A percentile compares a stretch with the other conserved stretches of the same genome.
phyloP scores from a whole-genome alignment of 2,888 invertebrate species.

The Vanessa cardui region DNA sequence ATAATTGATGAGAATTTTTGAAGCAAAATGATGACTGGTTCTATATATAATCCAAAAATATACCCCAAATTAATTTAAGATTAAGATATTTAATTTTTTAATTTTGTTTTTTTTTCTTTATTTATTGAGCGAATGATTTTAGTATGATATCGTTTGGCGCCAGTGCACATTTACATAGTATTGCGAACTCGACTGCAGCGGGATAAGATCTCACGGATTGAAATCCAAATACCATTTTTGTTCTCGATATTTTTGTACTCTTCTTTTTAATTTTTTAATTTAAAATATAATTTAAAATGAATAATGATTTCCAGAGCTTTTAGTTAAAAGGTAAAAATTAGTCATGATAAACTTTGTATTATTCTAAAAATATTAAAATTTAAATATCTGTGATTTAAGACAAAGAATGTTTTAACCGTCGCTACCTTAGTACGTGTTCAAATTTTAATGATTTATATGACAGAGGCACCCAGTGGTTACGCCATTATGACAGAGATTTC shows the following conservation, averaged over 20 bases:
- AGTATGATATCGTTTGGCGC: constrained; percentile 47
- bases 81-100: neutral
- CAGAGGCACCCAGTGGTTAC: constrained; percentile 58
- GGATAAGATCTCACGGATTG: constrained; percentile 23
- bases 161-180: constrained; percentile 46
- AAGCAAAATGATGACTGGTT: no score
- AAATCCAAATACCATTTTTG: constrained; percentile 16
- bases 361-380: neutral
- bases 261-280: neutral
- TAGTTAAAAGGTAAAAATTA: no score
- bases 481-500: constrained; percentile 42
- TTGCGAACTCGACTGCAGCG: constrained; percentile 27
- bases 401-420: constrained; percentile 41
- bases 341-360: no score
- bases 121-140: constrained; percentile 37
- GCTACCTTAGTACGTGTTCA: constrained; percentile 53
- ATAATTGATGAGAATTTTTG: no score
- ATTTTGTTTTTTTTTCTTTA: constrained; percentile 16
- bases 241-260: constrained; percentile 13
- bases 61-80: neutral
- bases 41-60: neutral
- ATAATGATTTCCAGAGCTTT: no score
- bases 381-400: neutral
- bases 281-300: neutral
- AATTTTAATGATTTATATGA: constrained; percentile 66